A percentile compares a stretch with the other conserved stretches of the same genome.
These are phyloP conservation scores for Drosophila baimaii DNA, from an alignment of 1,140 invertebrate genomes.

Conservation along the genomic window DNA sequence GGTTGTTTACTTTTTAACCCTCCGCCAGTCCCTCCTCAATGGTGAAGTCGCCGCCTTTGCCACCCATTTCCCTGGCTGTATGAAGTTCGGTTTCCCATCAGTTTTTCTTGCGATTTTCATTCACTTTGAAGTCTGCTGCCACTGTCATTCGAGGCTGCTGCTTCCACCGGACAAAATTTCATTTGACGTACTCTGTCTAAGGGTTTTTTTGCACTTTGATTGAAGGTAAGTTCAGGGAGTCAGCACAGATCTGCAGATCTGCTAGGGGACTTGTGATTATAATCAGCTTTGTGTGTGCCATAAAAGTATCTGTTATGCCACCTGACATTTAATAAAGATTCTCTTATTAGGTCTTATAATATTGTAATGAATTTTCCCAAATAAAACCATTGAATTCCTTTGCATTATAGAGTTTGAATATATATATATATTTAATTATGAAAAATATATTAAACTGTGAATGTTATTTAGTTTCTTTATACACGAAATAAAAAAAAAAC, in stretches of 20 bases:
- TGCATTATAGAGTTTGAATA: too few species aligned
- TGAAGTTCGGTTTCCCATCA: constrained; percentile 43
- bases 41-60: background rate
- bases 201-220: constrained; percentile 26
- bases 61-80: constrained; percentile 4
- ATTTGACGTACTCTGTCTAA: constrained; percentile 11
- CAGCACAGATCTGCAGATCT: background rate
- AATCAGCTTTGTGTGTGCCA: background rate
- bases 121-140: constrained; percentile 73
- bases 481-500: background rate
- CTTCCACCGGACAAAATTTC: constrained; percentile 35
- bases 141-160: constrained; percentile 46
- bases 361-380: background rate
- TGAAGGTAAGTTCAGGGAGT: constrained; percentile 3
- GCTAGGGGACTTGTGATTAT: too few species aligned
- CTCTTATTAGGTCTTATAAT: background rate
- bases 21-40: constrained; percentile 28
- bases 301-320: background rate
- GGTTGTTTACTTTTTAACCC: constrained; percentile 80
- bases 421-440: too few species aligned
- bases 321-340: too few species aligned
- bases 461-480: too few species aligned
- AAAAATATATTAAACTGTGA: too few species aligned
- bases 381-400: too few species aligned
- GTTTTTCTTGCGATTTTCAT: constrained; percentile 57